These are phyloP conservation scores for Eulemur rufifrons DNA, from an alignment of 2,113 vertebrate genomes.

Conservation along the genomic window DNA sequence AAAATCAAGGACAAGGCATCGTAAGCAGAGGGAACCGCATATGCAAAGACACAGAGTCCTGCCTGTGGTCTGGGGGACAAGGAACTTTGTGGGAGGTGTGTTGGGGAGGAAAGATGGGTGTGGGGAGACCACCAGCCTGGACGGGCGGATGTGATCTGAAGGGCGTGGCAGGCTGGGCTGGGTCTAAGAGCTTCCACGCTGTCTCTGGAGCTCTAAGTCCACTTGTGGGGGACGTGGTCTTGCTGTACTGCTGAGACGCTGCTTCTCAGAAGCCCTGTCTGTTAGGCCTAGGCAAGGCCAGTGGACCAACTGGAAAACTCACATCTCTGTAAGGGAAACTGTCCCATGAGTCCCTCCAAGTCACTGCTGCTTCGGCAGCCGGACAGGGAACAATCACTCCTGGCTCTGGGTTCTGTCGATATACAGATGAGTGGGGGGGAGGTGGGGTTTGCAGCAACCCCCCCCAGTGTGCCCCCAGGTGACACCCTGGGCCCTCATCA, in stretches of 20 bases:
- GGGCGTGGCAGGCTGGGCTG: neutral
- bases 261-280: neutral
- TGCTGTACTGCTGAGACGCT: neutral
- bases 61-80: accelerated
- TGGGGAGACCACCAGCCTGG: neutral
- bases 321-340: neutral
- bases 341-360: accelerated
- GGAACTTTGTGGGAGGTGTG: neutral
- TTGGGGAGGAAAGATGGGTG: accelerated
- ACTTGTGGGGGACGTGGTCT: too few relatives aligned
- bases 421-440: accelerated
- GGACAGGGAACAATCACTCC: accelerated
- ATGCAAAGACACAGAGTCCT: neutral
- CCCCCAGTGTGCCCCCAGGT: neutral
- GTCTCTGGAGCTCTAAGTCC: neutral
- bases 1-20: too few relatives aligned
- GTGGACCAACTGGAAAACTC: too few relatives aligned
- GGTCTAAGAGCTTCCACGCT: too few relatives aligned
- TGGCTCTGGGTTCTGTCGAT: neutral
- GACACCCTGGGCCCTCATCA: neutral
- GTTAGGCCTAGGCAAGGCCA: too few relatives aligned
- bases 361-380: too few relatives aligned
- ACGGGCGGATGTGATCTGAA: neutral
- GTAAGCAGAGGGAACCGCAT: neutral
- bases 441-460: too few relatives aligned